Conservation (phyloP, 2,797 vertebrate genomes). For the Alosa sapidissima region DNA sequence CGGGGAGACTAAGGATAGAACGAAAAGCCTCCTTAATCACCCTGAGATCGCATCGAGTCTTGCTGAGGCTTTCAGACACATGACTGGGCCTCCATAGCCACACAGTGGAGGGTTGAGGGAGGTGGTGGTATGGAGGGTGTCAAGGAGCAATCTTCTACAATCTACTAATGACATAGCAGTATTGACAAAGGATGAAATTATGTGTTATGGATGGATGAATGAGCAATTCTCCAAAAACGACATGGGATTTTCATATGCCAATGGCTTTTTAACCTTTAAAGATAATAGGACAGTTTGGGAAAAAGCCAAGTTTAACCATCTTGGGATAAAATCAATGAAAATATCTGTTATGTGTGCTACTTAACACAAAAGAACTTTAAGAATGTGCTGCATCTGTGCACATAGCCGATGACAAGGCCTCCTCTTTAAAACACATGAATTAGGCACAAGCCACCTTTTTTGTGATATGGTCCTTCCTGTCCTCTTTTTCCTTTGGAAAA, state of each 20-base stretch:
- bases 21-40: slow-evolving; percentile 86
- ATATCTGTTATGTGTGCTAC: too few relatives aligned
- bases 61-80: slow-evolving; percentile 75
- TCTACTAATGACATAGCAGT: neutral
- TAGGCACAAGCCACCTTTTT: neutral
- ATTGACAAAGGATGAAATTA: neutral
- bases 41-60: slow-evolving; percentile 77
- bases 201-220: neutral
- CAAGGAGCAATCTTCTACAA: neutral
- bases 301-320: neutral
- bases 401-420: neutral
- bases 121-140: neutral
- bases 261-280: neutral
- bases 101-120: slow-evolving; percentile 54
- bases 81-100: slow-evolving; percentile 59
- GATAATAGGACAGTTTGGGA: neutral
- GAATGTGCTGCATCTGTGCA: neutral
- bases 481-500: neutral
- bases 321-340: too few relatives aligned
- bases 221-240: neutral
- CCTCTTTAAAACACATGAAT: neutral
- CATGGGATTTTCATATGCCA: neutral
- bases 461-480: neutral
- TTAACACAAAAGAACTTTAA: neutral
- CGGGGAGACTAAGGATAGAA: slow-evolving; percentile 85